Percentiles rank a stretch among this genome's conserved stretches.
Conservation (phyloP, 2,797 vertebrate genomes). For the Scomberomorus guttatus region DNA sequence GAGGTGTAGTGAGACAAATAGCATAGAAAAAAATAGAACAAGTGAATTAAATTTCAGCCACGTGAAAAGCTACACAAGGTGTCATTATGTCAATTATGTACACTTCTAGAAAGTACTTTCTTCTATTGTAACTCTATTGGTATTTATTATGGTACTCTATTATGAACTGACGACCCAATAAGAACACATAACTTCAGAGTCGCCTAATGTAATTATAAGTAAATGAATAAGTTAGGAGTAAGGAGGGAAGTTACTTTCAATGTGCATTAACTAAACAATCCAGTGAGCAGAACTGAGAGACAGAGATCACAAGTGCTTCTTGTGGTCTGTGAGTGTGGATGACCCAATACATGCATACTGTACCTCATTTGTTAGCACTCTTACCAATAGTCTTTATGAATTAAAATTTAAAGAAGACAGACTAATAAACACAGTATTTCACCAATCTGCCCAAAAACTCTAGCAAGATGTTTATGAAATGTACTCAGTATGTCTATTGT, state of each 20-base stretch:
- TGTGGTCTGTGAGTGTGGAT: conserved; percentile 4
- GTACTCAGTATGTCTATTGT: neutral
- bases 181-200: neutral
- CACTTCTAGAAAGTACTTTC: neutral
- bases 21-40: neutral
- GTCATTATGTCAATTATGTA: conserved; percentile 10
- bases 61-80: conserved; percentile 14
- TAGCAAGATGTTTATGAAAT: conserved; percentile 4
- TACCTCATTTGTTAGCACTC: neutral
- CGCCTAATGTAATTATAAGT: neutral
- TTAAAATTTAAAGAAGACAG: neutral
- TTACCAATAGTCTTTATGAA: conserved; percentile 1
- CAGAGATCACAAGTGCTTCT: neutral
- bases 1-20: conserved; percentile 37
- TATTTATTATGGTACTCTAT: neutral
- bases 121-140: neutral
- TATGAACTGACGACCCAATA: neutral
- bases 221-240: neutral
- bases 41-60: conserved; percentile 14
- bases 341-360: conserved; percentile 10
- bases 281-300: conserved; percentile 2
- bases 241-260: neutral
- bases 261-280: neutral
- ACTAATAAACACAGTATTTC: neutral
- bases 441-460: neutral